These are phyloP conservation scores for Picus viridis DNA, from an alignment of 2,797 vertebrate genomes.

Conservation along the genomic window DNA sequence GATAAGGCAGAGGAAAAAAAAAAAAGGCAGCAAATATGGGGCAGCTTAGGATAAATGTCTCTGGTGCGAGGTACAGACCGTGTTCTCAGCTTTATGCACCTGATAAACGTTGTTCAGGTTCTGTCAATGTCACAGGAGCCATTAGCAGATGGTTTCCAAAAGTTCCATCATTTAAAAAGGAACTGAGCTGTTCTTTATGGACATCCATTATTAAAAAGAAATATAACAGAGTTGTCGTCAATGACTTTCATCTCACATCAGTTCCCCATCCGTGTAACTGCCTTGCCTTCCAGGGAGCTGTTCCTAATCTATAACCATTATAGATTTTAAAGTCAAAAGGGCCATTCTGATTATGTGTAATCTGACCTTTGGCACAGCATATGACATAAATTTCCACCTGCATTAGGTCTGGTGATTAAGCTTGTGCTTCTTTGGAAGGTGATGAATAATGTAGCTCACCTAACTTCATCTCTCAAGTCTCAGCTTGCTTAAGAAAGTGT, in stretches of 20 bases:
- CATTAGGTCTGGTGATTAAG: conserved; percentile 40
- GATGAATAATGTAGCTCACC: conserved; percentile 36
- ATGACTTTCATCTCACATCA: conserved; percentile 50
- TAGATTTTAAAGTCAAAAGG: conserved; percentile 42
- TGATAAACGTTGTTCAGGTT: conserved; percentile 61
- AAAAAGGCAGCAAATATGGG: neutral
- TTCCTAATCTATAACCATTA: conserved; percentile 50
- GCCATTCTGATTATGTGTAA: conserved; percentile 51
- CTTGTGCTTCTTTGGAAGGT: neutral
- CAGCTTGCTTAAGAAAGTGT: neutral
- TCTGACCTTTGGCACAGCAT: conserved; percentile 55
- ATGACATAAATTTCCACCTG: conserved; percentile 48
- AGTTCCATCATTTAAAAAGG: conserved; percentile 62
- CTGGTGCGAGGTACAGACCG: neutral
- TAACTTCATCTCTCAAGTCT: neutral
- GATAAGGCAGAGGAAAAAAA: neutral
- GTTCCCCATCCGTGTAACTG: conserved; percentile 7
- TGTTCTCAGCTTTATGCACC: conserved; percentile 41
- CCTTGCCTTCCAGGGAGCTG: conserved; percentile 21
- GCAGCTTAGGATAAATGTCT: neutral
- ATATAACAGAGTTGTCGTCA: conserved; percentile 17
- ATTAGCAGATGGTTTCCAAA: conserved; percentile 58
- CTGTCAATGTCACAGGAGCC: conserved; percentile 43
- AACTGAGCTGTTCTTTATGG: conserved; percentile 59
- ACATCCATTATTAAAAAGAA: conserved; percentile 43